These are phyloP conservation scores for Caenorhabditis japonica DNA, from an alignment of 2,888 invertebrate genomes.

Conservation along the genomic window DNA sequence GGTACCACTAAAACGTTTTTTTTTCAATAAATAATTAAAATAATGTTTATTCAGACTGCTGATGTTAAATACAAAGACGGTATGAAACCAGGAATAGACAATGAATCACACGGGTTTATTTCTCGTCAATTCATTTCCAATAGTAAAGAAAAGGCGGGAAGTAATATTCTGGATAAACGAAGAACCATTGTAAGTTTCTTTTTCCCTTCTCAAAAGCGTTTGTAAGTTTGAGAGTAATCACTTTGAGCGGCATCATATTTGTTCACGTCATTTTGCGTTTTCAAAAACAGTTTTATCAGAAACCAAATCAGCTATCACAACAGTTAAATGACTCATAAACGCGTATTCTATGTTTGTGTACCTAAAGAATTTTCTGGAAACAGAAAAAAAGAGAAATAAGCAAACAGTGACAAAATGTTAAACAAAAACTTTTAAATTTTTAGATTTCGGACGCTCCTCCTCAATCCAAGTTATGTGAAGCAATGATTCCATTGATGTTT, in stretches of 20 bases:
- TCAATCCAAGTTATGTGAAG: slow-evolving; percentile 55
- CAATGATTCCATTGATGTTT: slow-evolving; percentile 64
- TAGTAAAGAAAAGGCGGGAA: slow-evolving; percentile 68
- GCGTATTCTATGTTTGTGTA: too few relatives aligned
- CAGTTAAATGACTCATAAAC: slow-evolving; percentile 36
- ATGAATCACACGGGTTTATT: slow-evolving; percentile 69
- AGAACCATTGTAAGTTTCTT: slow-evolving; percentile 45
- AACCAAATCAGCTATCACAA: slow-evolving; percentile 8
- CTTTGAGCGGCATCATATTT: slow-evolving; percentile 35
- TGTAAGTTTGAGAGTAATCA: not conserved
- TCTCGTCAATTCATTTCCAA: slow-evolving; percentile 71
- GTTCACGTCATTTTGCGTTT: slow-evolving; percentile 31
- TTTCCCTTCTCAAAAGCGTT: slow-evolving; percentile 8
- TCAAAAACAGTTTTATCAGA: slow-evolving; percentile 34
- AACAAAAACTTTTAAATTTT: not conserved
- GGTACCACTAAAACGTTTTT: too few relatives aligned
- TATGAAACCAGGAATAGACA: slow-evolving; percentile 64
- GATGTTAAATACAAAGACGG: slow-evolving; percentile 65
- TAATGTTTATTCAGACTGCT: slow-evolving; percentile 58
- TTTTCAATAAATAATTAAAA: not conserved
- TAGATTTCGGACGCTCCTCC: slow-evolving; percentile 49
- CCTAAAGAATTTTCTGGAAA: slow-evolving; percentile 1
- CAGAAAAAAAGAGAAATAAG: slow-evolving; percentile 5
- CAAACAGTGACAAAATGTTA: not conserved
- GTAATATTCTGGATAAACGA: slow-evolving; percentile 67